A percentile compares a stretch with the other conserved stretches of the same genome.
Conservation (phyloP, 2,888 invertebrate genomes). For the Philopedon plagiatum region DNA sequence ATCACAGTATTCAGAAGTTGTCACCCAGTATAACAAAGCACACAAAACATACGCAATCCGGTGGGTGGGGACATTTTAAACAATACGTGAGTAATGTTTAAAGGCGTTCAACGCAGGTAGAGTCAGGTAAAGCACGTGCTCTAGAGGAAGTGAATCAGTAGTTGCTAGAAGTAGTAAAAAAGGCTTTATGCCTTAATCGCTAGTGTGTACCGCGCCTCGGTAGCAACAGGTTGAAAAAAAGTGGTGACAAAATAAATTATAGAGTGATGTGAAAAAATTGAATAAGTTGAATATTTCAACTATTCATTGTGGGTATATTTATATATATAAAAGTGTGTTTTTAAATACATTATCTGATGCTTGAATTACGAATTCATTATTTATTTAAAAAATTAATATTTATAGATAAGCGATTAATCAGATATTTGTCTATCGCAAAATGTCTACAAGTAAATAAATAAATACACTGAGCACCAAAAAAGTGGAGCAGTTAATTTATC, state of each 20-base stretch:
- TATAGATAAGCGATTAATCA: too few species aligned
- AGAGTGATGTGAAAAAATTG: constrained; percentile 37
- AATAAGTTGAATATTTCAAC: constrained; percentile 33
- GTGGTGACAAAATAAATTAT: not conserved
- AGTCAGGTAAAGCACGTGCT: constrained; percentile 63
- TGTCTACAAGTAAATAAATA: too few species aligned
- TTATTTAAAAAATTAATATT: too few species aligned
- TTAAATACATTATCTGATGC: too few species aligned
- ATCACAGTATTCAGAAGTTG: constrained; percentile 18
- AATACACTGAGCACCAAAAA: too few species aligned
- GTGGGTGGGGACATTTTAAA: constrained; percentile 56
- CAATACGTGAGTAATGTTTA: constrained; percentile 52
- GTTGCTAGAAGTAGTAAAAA: constrained; percentile 50
- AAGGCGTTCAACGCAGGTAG: constrained; percentile 50
- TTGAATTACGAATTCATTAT: too few species aligned
- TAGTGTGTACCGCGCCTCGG: constrained; percentile 40
- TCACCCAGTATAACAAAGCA: constrained; percentile 37
- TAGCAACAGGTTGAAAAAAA: constrained; percentile 34
- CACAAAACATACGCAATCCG: constrained; percentile 34
- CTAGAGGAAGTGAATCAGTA: constrained; percentile 63
- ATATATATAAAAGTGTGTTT: too few species aligned
- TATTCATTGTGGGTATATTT: not conserved
- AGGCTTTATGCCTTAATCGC: constrained; percentile 48
- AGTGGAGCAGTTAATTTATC: too few species aligned
- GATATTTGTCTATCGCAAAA: too few species aligned